A percentile compares a stretch with the other conserved stretches of the same genome.
Evolutionary conservation across 1,140 invertebrate species (phyloP).

Genomic region (Drosophila azteca): DNA sequence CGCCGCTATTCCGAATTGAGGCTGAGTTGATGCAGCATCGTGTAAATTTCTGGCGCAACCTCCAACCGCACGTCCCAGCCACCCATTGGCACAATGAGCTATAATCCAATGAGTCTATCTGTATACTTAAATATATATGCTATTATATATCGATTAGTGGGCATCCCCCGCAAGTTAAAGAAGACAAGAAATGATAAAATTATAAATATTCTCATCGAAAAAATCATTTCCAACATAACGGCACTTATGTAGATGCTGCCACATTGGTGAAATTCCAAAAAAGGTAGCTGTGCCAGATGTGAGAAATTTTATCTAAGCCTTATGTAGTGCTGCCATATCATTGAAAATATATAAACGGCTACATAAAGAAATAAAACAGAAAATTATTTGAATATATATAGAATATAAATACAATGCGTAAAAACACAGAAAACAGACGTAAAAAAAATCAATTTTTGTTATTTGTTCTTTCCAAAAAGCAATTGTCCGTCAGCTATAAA

Average conservation of each 20-base stretch:
- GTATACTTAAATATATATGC: neutral
- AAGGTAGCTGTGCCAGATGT: neutral
- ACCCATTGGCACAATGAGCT: constrained; percentile 30
- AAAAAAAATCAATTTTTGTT: neutral
- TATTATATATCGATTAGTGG: constrained; percentile 1
- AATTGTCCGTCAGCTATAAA: too few species aligned
- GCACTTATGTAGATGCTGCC: neutral
- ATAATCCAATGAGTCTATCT: constrained; percentile 47
- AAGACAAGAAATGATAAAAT: neutral
- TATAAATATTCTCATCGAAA: neutral
- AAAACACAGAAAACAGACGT: neutral
- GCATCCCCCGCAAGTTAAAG: neutral
- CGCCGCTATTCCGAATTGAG: constrained; percentile 54
- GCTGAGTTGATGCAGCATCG: constrained; percentile 61
- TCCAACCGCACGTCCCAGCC: constrained; percentile 65
- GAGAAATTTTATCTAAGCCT: neutral
- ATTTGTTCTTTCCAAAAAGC: too few species aligned
- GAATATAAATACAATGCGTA: constrained; percentile 9
- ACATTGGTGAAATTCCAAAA: neutral
- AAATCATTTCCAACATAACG: constrained; percentile 4
- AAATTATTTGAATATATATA: neutral
- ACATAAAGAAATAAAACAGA: constrained; percentile 24
- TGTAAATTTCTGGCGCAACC: constrained; percentile 65
- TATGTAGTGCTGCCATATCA: neutral
- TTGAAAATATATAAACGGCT: neutral